Evolutionary conservation across 53 echinoderm and acorn worm species (phyloP).

Genomic region (Echinarachnius parma): DNA sequence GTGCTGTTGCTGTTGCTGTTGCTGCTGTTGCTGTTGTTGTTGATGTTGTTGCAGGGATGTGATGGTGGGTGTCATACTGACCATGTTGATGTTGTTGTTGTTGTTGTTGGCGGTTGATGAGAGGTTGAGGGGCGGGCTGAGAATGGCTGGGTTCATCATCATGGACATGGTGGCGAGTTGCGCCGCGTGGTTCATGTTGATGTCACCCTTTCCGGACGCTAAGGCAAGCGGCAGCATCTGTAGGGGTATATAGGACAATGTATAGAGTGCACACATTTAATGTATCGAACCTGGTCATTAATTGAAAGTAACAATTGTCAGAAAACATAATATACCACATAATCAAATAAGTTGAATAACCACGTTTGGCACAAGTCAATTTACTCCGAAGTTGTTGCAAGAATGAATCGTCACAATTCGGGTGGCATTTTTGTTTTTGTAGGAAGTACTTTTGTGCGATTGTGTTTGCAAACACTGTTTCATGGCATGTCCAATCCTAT

Average conservation of each 20-base stretch:
- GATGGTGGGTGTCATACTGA: neutral
- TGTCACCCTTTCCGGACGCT: constrained; percentile 40
- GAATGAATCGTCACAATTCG: too few relatives aligned
- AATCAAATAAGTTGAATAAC: too few relatives aligned
- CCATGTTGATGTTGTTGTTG: constrained; percentile 24
- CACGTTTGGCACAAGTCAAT: too few relatives aligned
- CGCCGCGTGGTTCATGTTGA: constrained; percentile 43
- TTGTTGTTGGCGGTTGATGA: constrained; percentile 20
- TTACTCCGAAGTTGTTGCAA: too few relatives aligned
- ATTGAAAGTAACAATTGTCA: neutral
- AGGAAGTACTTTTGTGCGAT: too few relatives aligned
- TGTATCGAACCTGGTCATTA: too few relatives aligned
- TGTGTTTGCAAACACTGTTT: too few relatives aligned
- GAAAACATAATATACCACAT: neutral
- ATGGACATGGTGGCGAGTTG: constrained; percentile 45
- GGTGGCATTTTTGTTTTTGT: too few relatives aligned
- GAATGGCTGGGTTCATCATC: constrained; percentile 31
- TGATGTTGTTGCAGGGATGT: constrained; percentile 28
- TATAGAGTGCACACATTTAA: too few relatives aligned
- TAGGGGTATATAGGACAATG: neutral
- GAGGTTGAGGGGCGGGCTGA: neutral
- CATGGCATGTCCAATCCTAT: too few relatives aligned
- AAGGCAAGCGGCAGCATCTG: constrained; percentile 41
- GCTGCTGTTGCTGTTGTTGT: constrained; percentile 30
- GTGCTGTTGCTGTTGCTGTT: constrained; percentile 1